Conservation (phyloP, 1,140 invertebrate genomes). For the Lordiphosa mommai region DNA sequence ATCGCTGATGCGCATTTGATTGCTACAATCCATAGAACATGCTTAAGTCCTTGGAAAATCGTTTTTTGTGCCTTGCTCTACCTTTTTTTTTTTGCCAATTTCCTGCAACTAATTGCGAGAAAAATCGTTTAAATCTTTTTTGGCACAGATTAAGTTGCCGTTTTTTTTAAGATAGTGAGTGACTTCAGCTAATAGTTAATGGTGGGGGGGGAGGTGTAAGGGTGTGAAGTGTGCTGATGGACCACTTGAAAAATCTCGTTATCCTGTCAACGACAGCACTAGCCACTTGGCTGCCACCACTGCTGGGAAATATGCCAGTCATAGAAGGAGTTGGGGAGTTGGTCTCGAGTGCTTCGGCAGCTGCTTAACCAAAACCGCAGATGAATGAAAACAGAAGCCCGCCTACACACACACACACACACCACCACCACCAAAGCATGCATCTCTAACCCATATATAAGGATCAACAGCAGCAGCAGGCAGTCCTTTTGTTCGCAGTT, state of each 20-base stretch:
- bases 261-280: constrained; percentile 69
- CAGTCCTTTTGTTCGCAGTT: constrained; percentile 23
- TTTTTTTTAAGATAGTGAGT: constrained; percentile 3
- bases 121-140: constrained; percentile 58
- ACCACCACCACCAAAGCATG: constrained; percentile 1
- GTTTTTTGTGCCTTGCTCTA: constrained; percentile 37
- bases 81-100: constrained; percentile 37
- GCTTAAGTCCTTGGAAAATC: constrained; percentile 69
- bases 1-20: constrained; percentile 76
- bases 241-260: constrained; percentile 78
- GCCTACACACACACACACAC: constrained; percentile 13
- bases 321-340: constrained; percentile 16
- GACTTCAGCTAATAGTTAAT: constrained; percentile 9
- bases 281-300: constrained; percentile 24
- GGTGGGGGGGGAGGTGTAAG: constrained; percentile 4
- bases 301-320: constrained; percentile 59
- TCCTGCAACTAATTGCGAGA: constrained; percentile 71
- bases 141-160: constrained; percentile 16
- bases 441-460: background rate
- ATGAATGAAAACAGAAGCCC: constrained; percentile 47
- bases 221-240: constrained; percentile 52
- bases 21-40: constrained; percentile 50
- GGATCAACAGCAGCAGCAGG: constrained; percentile 23
- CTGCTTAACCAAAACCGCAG: constrained; percentile 25
- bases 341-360: constrained; percentile 49